These are phyloP conservation scores for Trichechus manatus DNA, from an alignment of 2,113 vertebrate genomes.

Conservation along the genomic window DNA sequence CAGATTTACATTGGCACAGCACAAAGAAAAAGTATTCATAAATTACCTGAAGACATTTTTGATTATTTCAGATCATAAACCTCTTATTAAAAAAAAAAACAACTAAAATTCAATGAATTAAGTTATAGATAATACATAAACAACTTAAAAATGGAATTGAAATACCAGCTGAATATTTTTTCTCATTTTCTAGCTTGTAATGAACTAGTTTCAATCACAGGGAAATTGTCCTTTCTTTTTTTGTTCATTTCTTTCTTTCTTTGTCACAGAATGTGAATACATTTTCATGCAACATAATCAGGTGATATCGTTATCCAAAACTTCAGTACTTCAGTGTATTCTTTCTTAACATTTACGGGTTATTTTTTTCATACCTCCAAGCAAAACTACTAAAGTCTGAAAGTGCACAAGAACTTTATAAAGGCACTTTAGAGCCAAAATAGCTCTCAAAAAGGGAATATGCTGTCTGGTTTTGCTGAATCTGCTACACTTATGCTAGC, in stretches of 20 bases:
- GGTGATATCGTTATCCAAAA: constrained; percentile 10
- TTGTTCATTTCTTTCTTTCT: neutral
- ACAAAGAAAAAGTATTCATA: neutral
- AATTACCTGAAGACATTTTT: constrained; percentile 31
- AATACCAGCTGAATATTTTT: neutral
- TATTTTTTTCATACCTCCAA: constrained; percentile 20
- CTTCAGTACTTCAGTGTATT: neutral
- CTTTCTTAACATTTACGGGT: neutral
- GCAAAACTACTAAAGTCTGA: neutral
- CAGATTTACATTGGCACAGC: neutral
- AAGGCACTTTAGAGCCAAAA: constrained; percentile 1
- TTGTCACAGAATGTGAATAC: neutral
- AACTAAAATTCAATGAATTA: constrained; percentile 37
- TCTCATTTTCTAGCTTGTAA: neutral
- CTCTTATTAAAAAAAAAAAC: constrained; percentile 21
- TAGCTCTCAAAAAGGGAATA: constrained; percentile 48
- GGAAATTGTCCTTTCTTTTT: constrained; percentile 1
- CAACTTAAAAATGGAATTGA: constrained; percentile 45
- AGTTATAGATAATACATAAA: constrained; percentile 29
- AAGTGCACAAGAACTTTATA: constrained; percentile 11
- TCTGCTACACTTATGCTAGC: constrained; percentile 29
- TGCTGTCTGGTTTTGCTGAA: constrained; percentile 47
- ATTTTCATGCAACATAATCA: neutral
- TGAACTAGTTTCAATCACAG: constrained; percentile 37
- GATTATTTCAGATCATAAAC: constrained; percentile 37